phyloP scores from a whole-genome alignment of 2,113 vertebrate species.

The Rhinolophus sinicus region DNA sequence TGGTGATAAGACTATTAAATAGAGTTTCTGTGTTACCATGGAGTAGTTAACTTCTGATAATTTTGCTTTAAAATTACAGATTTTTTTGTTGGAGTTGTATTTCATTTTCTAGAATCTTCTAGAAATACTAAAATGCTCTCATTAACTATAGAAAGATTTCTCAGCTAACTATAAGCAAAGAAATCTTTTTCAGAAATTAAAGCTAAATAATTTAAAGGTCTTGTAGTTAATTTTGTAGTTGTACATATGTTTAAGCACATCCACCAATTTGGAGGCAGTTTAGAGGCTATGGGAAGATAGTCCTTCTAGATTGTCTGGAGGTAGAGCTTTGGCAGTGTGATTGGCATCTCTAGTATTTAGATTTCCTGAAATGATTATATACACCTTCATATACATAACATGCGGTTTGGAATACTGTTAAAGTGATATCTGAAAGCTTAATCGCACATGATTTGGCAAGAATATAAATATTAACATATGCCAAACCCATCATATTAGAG shows the following conservation, averaged over 20 bases:
- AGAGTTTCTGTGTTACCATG: neutral
- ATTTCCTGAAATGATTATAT: neutral
- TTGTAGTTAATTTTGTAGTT: slow-evolving; percentile 7
- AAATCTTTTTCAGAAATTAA: neutral
- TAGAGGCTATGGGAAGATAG: neutral
- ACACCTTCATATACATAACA: neutral
- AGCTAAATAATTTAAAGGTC: neutral
- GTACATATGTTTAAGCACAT: neutral
- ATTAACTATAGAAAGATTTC: slow-evolving; percentile 31
- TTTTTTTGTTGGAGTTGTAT: neutral
- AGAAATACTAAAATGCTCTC: neutral
- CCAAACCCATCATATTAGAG: neutral
- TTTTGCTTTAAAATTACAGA: slow-evolving; percentile 3
- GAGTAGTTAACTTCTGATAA: neutral
- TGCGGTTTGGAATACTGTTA: neutral
- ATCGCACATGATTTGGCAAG: neutral
- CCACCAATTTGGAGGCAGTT: neutral
- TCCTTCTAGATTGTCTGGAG: neutral
- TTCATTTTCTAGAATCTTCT: slow-evolving; percentile 39
- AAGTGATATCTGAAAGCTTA: neutral
- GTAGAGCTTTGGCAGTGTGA: neutral
- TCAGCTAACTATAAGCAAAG: slow-evolving; percentile 1
- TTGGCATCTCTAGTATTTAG: neutral
- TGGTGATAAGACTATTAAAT: neutral
- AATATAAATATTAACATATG: slow-evolving; percentile 16